phyloP scores from a whole-genome alignment of 2,888 invertebrate species.

The Orthosia gothica region DNA sequence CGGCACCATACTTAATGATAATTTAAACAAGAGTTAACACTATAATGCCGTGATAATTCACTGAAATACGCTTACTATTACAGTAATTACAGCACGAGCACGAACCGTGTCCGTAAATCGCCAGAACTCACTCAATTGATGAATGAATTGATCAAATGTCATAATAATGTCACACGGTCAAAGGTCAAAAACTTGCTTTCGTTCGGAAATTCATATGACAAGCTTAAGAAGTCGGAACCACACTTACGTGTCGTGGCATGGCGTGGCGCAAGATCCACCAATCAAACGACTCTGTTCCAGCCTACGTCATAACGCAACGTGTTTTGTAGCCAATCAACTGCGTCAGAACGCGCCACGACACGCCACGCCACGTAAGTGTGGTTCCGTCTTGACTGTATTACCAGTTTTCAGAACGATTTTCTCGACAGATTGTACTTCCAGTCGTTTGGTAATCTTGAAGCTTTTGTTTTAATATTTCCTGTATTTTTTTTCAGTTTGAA shows the following conservation, averaged over 20 bases:
- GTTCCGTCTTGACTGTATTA: accelerated
- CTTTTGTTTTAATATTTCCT: background rate
- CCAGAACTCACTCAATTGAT: slow-evolving; percentile 31
- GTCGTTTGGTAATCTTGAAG: background rate
- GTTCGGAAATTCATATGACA: slow-evolving; percentile 70
- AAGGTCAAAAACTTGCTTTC: slow-evolving; percentile 73
- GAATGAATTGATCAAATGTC: slow-evolving; percentile 70
- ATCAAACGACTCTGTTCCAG: too few relatives aligned
- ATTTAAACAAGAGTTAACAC: slow-evolving; percentile 19
- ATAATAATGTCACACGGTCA: slow-evolving; percentile 78
- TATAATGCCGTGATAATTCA: slow-evolving; percentile 29
- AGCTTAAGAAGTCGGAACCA: too few relatives aligned
- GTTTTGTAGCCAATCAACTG: too few relatives aligned
- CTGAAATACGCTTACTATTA: slow-evolving; percentile 34
- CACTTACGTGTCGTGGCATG: too few relatives aligned
- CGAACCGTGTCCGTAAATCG: slow-evolving; percentile 31
- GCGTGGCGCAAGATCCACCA: too few relatives aligned
- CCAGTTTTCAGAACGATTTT: background rate
- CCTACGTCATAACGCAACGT: too few relatives aligned
- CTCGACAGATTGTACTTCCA: background rate
- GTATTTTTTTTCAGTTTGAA: too few relatives aligned
- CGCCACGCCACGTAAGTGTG: too few relatives aligned
- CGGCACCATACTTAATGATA: slow-evolving; percentile 77
- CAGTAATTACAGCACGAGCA: too few relatives aligned
- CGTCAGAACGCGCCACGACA: too few relatives aligned